Base-by-base conservation (phyloP, 2,888 invertebrate genomes). In the Tanypteryx hageni region DNA sequence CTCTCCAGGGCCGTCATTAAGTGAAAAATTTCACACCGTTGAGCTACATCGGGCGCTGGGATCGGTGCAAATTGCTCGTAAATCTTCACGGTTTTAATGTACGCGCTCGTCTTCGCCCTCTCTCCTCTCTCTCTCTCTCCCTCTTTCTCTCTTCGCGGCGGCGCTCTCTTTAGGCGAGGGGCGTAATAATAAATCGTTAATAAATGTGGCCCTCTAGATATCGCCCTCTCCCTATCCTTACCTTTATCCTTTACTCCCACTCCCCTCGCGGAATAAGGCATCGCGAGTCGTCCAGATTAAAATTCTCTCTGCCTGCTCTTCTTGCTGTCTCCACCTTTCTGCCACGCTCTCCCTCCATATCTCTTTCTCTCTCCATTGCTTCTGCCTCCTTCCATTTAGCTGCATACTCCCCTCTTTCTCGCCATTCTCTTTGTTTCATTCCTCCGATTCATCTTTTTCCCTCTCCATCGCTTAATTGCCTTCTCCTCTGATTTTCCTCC, bases 21-120 rank as follows among this genome's bases (percentile, higher is more conserved):
- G 86, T 86, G 86, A 86, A 86, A 86, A 86, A 86, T 86, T 86
- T 86, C 86, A 86, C 86, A 86, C 86, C 86, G 86, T 31, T 8
- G 86, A 86, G 86, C 31, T 86, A 86, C 61, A 86, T 86, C 86
- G 61, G 86, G 27, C 86, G 27, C 61, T 31, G 86, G 61, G 86
- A 86, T 86, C 86, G 86, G 86, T 64, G 86, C 86, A 86, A 86
- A 86, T 86, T 61, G 86, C 86, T 86, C 86, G 86, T 86, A 86
- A 86, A 86, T 86, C 86, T 64, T 86, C 85, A 16, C 57, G 85
- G 58, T 86, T 86, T 86, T 86, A 86, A 86, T 59, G 85, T 86
- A 56, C 58, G 57, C 11, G 10, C 57, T 58, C 59, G 14, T 86
- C 85, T 82, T 18, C 82, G 82, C 44, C 82, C 44, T 44, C 82